Evolutionary conservation across 92 coral and sea anemone genomes (phyloP), one percentile per base, ranked within the genome.

Genomic region (Pocillopora grandis): DNA sequence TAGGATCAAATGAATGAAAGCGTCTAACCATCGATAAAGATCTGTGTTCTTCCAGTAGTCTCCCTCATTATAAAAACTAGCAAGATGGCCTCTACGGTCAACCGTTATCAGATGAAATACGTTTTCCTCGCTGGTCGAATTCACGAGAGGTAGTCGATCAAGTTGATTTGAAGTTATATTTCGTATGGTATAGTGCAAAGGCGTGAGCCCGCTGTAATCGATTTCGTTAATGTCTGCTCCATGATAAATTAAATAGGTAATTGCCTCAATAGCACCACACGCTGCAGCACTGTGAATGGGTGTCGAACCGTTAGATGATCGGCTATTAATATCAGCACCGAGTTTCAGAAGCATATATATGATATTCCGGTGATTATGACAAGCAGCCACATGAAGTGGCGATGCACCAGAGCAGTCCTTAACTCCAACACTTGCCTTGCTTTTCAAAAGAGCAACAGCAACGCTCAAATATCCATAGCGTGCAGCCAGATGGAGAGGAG

Each of bases 351-450:
- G 80, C 63, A 85, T 27, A 35, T 37, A 56, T n/a, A 91, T 67
- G 58, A 91, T 85, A 63, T 78, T 62, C 71, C 56, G 49, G 18
- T 83, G 90, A 23, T 88, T 90, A 10, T 85, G 88, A 35, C 93
- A 90, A 2, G 93, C 81, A 10, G 93, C 93, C 23, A 87, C 82
- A 67, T 90, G 93, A 20, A 90, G 76, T 20, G 85, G 90, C 3
- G 89, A 77, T 19, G 83, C 48, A 5, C 88, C 93, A 7, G 83
- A 66, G 20, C 81, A 86, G 33, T 90, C 88, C 35, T 58, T 61
- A 21, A 52, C 84, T 61, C 66, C 56, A 9, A n/a, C 21, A n/a
- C 52, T 36, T 36, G 93, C 93, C 14, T 81, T 86, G 63, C 68
- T 66, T 56, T 61, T 13, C n/a, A 81, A 14, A 1, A 90, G 88